Evolutionary conservation across 2,888 invertebrate species (phyloP).

Genomic region (Congeria kusceri): DNA sequence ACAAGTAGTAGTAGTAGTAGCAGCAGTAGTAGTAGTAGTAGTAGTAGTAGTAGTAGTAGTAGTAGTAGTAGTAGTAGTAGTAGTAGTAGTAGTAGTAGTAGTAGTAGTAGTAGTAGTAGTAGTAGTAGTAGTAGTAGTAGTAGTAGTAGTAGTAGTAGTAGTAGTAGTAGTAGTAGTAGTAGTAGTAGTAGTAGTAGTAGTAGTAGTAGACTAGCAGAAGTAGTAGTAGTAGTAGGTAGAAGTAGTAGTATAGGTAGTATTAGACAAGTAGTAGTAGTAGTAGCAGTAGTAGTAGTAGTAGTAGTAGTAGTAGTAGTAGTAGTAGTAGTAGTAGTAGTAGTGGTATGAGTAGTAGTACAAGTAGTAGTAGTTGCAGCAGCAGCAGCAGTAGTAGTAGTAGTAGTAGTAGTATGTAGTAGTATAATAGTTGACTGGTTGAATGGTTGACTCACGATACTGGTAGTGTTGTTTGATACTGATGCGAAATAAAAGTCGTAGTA

Average conservation of each 20-base stretch:
- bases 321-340: neutral
- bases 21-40: too few relatives aligned
- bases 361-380: neutral
- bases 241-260: too few relatives aligned
- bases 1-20: too few relatives aligned
- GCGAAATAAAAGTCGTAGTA: too few relatives aligned
- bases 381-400: neutral
- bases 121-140: constrained; percentile 3
- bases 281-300: neutral
- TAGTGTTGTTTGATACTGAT: too few relatives aligned
- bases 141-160: constrained; percentile 1
- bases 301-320: constrained; percentile 1
- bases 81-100: constrained; percentile 3
- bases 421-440: too few relatives aligned
- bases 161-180: neutral
- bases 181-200: neutral
- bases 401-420: too few relatives aligned
- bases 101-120: constrained; percentile 3
- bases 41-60: neutral
- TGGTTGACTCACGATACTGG: too few relatives aligned
- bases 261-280: too few relatives aligned
- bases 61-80: constrained; percentile 1
- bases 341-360: too few relatives aligned
- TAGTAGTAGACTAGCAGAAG: too few relatives aligned
- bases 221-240: too few relatives aligned